Conservation (phyloP, 2,888 invertebrate genomes). For the Cantharis flavilabris region DNA sequence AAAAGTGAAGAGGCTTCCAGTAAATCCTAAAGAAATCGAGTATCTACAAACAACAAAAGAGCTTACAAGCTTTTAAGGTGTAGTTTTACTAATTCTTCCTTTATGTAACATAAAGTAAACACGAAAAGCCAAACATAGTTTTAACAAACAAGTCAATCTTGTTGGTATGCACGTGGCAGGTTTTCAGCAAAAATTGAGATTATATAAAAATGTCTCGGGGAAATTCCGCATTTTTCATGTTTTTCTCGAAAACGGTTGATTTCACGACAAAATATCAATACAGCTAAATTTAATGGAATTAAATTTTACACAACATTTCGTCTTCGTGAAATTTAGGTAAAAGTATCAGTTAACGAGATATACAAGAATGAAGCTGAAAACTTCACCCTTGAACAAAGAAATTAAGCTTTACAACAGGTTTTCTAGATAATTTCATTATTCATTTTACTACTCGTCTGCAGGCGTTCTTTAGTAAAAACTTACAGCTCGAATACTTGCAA, state of each 20-base stretch:
- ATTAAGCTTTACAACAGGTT: no score
- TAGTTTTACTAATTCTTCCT: background rate
- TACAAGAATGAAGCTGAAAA: background rate
- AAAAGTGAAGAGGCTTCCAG: background rate
- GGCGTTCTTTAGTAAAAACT: background rate
- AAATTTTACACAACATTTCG: background rate
- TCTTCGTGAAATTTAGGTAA: background rate
- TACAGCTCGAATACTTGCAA: background rate
- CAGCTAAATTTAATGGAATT: background rate
- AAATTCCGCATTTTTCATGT: background rate
- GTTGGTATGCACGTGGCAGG: background rate
- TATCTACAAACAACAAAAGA: background rate
- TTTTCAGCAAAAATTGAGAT: background rate
- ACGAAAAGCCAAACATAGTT: background rate
- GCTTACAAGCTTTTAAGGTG: conserved; percentile 2
- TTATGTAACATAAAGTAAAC: background rate
- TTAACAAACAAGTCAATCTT: background rate
- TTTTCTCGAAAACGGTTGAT: background rate
- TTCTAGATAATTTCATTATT: background rate
- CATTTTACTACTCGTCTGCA: background rate
- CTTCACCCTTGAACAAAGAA: background rate
- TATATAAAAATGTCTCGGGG: no score
- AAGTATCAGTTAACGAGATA: background rate
- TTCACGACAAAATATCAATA: background rate
- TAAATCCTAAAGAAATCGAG: background rate